phyloP scores from a whole-genome alignment of 1,140 invertebrate species.

The Triops cancriformis region DNA sequence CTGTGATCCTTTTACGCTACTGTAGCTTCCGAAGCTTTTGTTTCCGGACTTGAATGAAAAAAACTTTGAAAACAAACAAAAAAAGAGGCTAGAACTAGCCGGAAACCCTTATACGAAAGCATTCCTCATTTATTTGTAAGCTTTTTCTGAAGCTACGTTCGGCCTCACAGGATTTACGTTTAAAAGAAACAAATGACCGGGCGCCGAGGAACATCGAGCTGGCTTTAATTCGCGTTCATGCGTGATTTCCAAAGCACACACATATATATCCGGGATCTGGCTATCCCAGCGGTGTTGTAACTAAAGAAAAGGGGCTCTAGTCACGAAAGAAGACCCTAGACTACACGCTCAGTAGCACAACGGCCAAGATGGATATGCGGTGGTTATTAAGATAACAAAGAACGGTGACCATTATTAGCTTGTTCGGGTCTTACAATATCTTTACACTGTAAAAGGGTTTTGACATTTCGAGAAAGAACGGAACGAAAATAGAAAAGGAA shows the following conservation, averaged over 20 bases:
- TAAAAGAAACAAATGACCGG: neutral
- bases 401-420: neutral
- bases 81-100: no score
- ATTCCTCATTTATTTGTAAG: no score
- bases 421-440: no score
- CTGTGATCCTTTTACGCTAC: neutral
- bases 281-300: no score
- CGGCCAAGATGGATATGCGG: neutral
- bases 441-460: no score
- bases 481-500: neutral
- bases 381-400: neutral
- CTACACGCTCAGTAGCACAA: neutral
- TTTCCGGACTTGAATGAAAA: neutral
- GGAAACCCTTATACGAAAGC: no score
- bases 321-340: neutral
- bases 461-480: no score
- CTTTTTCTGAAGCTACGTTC: no score
- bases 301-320: neutral
- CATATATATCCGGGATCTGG: neutral
- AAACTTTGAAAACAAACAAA: no score
- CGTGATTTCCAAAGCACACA: constrained; percentile 7
- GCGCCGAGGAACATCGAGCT: neutral
- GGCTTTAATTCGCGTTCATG: neutral
- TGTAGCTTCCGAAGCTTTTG: neutral
- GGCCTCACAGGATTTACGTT: neutral